Evolutionary conservation across 2,797 vertebrate genomes (phyloP).

Genomic region (Fundulus diaphanus): DNA sequence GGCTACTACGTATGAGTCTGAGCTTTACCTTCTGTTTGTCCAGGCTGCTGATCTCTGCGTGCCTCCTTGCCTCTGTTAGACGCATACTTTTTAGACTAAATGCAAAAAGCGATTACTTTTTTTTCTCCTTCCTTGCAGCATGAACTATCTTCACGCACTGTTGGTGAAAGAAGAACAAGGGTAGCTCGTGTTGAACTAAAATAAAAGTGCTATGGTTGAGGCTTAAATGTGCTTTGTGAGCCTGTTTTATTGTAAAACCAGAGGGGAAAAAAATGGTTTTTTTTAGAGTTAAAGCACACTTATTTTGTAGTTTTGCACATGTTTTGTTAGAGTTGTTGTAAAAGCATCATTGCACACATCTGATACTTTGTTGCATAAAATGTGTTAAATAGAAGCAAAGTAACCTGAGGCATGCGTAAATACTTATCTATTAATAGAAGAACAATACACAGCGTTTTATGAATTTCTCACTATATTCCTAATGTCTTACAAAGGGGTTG

Average conservation of each 20-base stretch:
- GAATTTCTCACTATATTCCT: slow-evolving; percentile 11
- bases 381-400: slow-evolving; percentile 56
- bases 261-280: background rate
- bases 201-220: slow-evolving; percentile 58
- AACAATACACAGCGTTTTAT: slow-evolving; percentile 27
- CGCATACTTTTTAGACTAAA: slow-evolving; percentile 40
- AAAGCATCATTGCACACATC: slow-evolving; percentile 35
- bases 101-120: slow-evolving; percentile 27
- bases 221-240: slow-evolving; percentile 38
- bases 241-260: slow-evolving; percentile 40
- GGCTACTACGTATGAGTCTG: slow-evolving; percentile 26
- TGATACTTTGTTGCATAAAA: slow-evolving; percentile 47
- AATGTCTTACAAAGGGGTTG: slow-evolving; percentile 14
- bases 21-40: slow-evolving; percentile 29
- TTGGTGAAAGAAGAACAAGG: slow-evolving; percentile 34
- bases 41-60: slow-evolving; percentile 23
- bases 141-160: slow-evolving; percentile 51
- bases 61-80: slow-evolving; percentile 29
- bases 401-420: slow-evolving; percentile 68
- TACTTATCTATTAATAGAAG: slow-evolving; percentile 41
- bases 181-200: slow-evolving; percentile 30
- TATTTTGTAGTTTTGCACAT: slow-evolving; percentile 57
- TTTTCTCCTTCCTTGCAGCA: slow-evolving; percentile 49
- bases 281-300: slow-evolving; percentile 36
- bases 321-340: slow-evolving; percentile 29